Base-by-base conservation (phyloP, 2,113 vertebrate species). In the Syngnathus typhle region DNA sequence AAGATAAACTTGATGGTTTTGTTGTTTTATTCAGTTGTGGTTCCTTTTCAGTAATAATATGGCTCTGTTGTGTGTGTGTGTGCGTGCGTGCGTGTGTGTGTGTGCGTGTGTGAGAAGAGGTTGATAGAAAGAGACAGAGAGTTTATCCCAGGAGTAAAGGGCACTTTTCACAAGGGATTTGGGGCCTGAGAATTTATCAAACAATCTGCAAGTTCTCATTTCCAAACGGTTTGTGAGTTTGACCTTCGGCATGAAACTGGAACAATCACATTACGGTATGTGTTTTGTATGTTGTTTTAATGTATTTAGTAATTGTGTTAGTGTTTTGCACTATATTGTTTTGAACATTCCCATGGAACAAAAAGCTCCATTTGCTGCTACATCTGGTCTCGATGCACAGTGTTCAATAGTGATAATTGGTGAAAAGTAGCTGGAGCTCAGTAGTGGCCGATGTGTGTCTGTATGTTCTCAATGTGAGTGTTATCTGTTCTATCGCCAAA, bases 181-280 rank as follows among this genome's bases (percentile, higher is more conserved):
- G 61, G 74, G 67, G 78, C 73, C 54, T 37, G 78, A 80, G 73
- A 83, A 71, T 69, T 49, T 64, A 10, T 68, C 74, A 78, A 68
- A 52, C 47, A 21, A 23, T 7, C 41, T 66, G 77, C 74, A 68
- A 75, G 15, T 75, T 85, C 75, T 84, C 75, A 70, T 72, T 71
- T 75, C 60, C 10, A 49, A 77, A 60, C 67, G 69, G 61, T 84
- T 81, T 86, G 79, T 84, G 77, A 87, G 82, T 75, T 68, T 82
- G 80, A 82, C 79, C 74, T 85, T 75, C 67, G 72, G 69, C 80
- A 74, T 80, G 76, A 81, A 89, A 91, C 89, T 91, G 90, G 90
- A 91, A 88, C 83, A 60, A 56, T 85, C 74, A 56, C 70, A 16
- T 55, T 8, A 68, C 27, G 27, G 27, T 43, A 13, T 75, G 60